A percentile compares a stretch with the other conserved stretches of the same genome.
Evolutionary conservation across 2,888 invertebrate species (phyloP).

Genomic region (Cephus pulcher): DNA sequence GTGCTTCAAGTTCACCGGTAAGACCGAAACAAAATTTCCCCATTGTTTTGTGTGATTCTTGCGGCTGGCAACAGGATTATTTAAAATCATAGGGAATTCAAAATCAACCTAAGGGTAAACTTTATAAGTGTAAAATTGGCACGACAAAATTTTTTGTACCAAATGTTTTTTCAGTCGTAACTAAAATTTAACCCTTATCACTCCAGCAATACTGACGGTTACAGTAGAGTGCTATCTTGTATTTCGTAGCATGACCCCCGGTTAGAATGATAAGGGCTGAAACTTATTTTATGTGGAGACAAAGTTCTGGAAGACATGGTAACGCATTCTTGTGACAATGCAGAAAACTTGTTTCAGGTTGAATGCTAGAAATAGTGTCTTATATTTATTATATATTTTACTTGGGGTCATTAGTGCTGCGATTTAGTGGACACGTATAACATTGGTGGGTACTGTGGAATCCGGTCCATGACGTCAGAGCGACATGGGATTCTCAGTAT

Average conservation of each 20-base stretch:
- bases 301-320: too few species aligned
- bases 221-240: too few species aligned
- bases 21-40: not conserved
- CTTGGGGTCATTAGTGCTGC: not conserved
- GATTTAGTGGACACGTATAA: not conserved
- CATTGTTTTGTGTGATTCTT: not conserved
- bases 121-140: not conserved
- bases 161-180: not conserved
- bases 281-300: too few species aligned
- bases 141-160: not conserved
- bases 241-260: too few species aligned
- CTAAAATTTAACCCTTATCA: not conserved
- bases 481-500: not conserved
- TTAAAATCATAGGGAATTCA: not conserved
- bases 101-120: not conserved
- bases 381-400: not conserved
- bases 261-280: too few species aligned
- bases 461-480: not conserved
- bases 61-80: not conserved
- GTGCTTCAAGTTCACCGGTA: not conserved
- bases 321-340: too few species aligned
- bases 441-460: not conserved
- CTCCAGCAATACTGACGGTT: too few species aligned
- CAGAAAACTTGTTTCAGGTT: not conserved
- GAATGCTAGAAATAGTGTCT: not conserved